Evolutionary conservation across 2,797 vertebrate genomes (phyloP).

Genomic region (Alauda arvensis): DNA sequence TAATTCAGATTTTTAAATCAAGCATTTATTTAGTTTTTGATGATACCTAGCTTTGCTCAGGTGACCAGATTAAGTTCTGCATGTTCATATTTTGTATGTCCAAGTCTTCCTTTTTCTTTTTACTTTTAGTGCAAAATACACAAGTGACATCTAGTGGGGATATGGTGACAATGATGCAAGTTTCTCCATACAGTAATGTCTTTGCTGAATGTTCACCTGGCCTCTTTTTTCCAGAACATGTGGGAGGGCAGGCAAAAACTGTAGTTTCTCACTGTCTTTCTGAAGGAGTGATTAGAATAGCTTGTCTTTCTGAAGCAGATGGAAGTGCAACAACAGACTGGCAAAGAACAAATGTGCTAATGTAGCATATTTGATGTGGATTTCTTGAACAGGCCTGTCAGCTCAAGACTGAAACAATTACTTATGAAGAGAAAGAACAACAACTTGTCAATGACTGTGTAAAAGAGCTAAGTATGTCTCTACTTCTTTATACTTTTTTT

Average conservation of each 20-base stretch:
- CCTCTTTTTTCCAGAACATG: background rate
- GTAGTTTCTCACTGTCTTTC: background rate
- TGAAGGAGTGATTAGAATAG: conserved; percentile 7
- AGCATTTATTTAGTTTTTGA: background rate
- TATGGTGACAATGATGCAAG: background rate
- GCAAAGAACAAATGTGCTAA: conserved; percentile 14
- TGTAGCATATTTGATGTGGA: conserved; percentile 11
- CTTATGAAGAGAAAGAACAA: conserved; percentile 95
- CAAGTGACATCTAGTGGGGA: conserved; percentile 43
- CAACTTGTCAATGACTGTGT: conserved; percentile 97
- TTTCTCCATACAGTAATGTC: background rate
- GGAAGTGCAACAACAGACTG: conserved; percentile 7
- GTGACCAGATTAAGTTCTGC: background rate
- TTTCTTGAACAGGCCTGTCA: conserved; percentile 83
- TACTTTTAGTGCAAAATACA: background rate
- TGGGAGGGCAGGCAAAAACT: background rate
- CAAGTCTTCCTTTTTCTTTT: background rate
- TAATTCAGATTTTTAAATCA: background rate
- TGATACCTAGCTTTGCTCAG: background rate
- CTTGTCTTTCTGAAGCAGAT: conserved; percentile 26
- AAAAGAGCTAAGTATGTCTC: conserved; percentile 92
- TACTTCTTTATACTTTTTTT: background rate
- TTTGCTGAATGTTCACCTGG: background rate
- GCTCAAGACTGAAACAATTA: conserved; percentile 95
- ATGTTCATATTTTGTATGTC: background rate